A percentile compares a stretch with the other conserved stretches of the same genome.
Evolutionary conservation across 2,797 vertebrate species (phyloP).

Genomic region (Chaenodraco wilsoni): DNA sequence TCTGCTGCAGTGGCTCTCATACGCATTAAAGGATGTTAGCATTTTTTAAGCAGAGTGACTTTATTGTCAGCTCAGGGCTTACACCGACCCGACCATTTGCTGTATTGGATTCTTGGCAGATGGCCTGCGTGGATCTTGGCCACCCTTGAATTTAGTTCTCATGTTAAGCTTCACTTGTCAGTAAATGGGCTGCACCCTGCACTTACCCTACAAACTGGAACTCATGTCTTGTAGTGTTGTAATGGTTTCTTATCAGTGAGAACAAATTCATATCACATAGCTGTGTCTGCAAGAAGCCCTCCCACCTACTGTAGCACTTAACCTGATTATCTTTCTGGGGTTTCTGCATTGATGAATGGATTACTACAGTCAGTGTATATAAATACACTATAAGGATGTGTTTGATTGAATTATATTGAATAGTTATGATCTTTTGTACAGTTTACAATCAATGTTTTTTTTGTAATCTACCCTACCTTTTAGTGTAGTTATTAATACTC

Average conservation of each 20-base stretch:
- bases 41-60: constrained; percentile 69
- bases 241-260: constrained; percentile 62
- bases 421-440: neutral
- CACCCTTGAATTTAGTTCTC: constrained; percentile 64
- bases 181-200: constrained; percentile 57
- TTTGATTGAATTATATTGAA: constrained; percentile 8
- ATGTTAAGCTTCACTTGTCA: constrained; percentile 68
- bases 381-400: constrained; percentile 8
- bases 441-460: too few species aligned
- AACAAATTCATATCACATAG: constrained; percentile 22
- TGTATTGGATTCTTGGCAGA: constrained; percentile 75
- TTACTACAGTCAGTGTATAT: constrained; percentile 4
- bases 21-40: constrained; percentile 72
- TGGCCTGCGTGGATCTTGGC: constrained; percentile 62
- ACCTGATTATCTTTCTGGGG: constrained; percentile 40
- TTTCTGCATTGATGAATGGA: constrained; percentile 43
- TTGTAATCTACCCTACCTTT: too few species aligned
- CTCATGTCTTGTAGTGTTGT: constrained; percentile 34
- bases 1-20: constrained; percentile 66
- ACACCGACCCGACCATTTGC: constrained; percentile 67
- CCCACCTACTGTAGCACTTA: constrained; percentile 40
- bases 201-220: constrained; percentile 48
- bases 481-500: too few species aligned
- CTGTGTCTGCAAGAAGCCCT: constrained; percentile 33
- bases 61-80: constrained; percentile 70